Conservation (phyloP, 2,113 vertebrate genomes). For the Tachysurus vachellii region DNA sequence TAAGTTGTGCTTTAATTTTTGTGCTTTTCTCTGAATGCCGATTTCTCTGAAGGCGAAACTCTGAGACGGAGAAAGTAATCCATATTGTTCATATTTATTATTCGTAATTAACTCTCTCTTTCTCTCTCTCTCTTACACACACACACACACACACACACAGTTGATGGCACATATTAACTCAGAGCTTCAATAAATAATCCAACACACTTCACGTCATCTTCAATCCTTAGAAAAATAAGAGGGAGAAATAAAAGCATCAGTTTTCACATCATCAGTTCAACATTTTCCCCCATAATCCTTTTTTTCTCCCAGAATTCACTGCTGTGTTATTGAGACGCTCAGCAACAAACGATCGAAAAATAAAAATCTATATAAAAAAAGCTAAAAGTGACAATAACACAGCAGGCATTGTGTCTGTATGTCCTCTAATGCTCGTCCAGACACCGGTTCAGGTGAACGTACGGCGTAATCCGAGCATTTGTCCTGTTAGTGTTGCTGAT, state of each 20-base stretch:
- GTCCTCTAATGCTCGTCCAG: background rate
- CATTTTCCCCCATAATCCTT: background rate
- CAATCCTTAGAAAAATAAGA: background rate
- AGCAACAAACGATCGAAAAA: background rate
- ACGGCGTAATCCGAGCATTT: background rate
- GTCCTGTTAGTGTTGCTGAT: slow-evolving; percentile 6
- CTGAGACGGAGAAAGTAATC: background rate
- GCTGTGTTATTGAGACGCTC: background rate
- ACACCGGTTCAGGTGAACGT: background rate
- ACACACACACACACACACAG: slow-evolving; percentile 9
- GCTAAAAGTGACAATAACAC: background rate
- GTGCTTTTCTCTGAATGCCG: background rate
- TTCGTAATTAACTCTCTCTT: slow-evolving; percentile 14
- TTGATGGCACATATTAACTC: background rate
- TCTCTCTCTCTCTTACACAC: slow-evolving; percentile 11
- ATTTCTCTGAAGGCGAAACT: background rate
- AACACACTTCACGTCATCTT: background rate
- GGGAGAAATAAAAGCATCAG: background rate
- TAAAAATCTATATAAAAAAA: background rate
- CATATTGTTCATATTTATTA: slow-evolving; percentile 5
- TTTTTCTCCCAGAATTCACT: background rate
- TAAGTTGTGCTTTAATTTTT: background rate
- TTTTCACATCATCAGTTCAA: background rate
- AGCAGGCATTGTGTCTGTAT: background rate
- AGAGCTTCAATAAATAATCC: background rate